Base-by-base conservation (phyloP, 2,797 vertebrate genomes). In the Platalea minor region DNA sequence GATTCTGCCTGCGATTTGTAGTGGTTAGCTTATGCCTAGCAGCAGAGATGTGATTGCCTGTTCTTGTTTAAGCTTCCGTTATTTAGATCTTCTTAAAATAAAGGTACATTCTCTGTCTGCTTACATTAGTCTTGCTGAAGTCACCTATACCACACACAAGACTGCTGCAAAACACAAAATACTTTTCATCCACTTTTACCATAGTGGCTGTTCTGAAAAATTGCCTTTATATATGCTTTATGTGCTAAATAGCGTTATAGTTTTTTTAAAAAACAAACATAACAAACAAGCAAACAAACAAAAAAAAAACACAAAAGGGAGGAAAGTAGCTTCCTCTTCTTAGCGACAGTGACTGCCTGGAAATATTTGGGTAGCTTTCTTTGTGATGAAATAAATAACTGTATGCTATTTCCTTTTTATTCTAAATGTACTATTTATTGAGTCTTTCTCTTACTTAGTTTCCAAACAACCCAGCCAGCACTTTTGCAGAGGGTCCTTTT, bases 31-130 rank as follows among this genome's bases (percentile, higher is more conserved):
- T 79, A 59, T 94, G 93, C 89, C 91, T 72, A 89, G 75, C 46
- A 95, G 80, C 84, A 88, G 61, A 95, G 31, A 83, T 69, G 53
- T n/a, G 73, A 88, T 91, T 88, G 75, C 54, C 70, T 78, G 45
- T 85, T 95, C 76, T 93, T 89, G 29, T 89, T 88, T 70, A 94
- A 84, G 48, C 53, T 84, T 80, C 50, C 7, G 4, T 95, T 92
- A 82, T 76, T 95, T 92, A 74, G 53, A 21, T 69, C 50, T 83
- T 93, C 83, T 61, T 94, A 91, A 95, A 95, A 95, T 48, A 93
- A 87, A 89, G 35, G 43, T 15, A 11, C 19, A 5, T 89, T 94
- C 68, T 89, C 50, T 92, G 50, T 76, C 69, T 91, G 64, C 60
- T 83, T 88, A 28, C 0, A 0, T 93, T 95, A 88, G 79, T 65